phyloP scores from a whole-genome alignment of 2,113 vertebrate genomes.

The Neogale vison region DNA sequence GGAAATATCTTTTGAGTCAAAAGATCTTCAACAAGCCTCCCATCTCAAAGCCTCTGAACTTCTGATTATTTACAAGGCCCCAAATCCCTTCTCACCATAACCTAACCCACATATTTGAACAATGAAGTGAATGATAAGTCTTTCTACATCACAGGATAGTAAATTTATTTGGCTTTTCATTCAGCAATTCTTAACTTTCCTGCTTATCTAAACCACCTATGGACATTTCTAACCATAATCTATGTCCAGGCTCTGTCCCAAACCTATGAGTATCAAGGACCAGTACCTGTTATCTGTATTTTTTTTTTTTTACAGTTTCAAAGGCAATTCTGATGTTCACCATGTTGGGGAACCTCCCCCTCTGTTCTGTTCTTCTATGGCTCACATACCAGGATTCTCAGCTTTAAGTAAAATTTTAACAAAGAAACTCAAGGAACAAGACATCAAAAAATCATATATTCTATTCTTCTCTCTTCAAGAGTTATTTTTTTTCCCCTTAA shows the following conservation, averaged over 20 bases:
- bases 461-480: background rate
- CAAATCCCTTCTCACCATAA: background rate
- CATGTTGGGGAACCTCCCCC: background rate
- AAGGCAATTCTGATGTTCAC: background rate
- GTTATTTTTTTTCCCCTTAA: no score
- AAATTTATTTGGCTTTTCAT: background rate
- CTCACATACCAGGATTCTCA: background rate
- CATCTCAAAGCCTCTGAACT: background rate
- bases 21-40: background rate
- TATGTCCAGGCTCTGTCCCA: background rate
- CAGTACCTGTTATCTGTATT: background rate
- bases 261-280: background rate
- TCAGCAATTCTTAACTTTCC: background rate
- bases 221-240: background rate
- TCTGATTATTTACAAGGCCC: constrained; percentile 31
- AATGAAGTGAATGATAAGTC: background rate
- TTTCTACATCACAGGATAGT: constrained; percentile 7
- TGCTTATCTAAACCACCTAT: background rate
- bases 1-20: background rate
- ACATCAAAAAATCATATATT: background rate
- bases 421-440: constrained; percentile 7
- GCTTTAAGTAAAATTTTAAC: constrained; percentile 5
- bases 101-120: constrained; percentile 31
- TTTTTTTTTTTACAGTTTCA: background rate
- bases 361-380: background rate